Base-by-base conservation (phyloP, 2,888 invertebrate species). In the Rambutsinella grinnellia region DNA sequence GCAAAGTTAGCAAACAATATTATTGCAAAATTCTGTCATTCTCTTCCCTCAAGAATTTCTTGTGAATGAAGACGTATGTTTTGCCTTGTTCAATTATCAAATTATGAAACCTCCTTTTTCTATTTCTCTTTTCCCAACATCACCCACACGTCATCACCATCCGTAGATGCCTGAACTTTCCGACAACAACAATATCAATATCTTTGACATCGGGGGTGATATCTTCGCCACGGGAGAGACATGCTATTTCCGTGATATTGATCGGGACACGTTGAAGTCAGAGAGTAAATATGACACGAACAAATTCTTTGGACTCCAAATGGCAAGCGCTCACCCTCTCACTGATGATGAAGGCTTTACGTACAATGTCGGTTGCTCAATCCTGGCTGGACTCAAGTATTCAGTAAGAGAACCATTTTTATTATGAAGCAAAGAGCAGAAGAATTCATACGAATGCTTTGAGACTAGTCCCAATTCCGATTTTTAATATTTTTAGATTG, bases 221-320 rank as follows among this genome's bases (percentile, higher is more conserved):
- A 78, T 89, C 3, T 89, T 87, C 78, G 87, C 88, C 0, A 81
- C 87, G 2, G 88, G 89, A 1, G 89, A 89, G 82, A 87, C 87
- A 0, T 85, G 86, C 47, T 84, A 83, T 28, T 84, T 89, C 76
- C 85, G 87, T 70, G 84, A 85, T 70, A 84, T 89, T 21, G 87
- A 89, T 83, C 85, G 86, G 15, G 85, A 86, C 27, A 87, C 87
- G 36, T 85, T 90, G 53, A 85, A 86, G 3, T 86, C 87, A 26
- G 81, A 84, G 3, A 86, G 84, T 54, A 85, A 84, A 21, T 80
- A 86, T 21, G 86, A 88, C 76, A 79, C 87, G 21, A 84, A 84
- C 47, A 85, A 88, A 57, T 76, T 85, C n/a, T 83, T 87, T 49
- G 85, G 87, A 2, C 84, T 88, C 5, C 87, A 87, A 80, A 79